Base-by-base conservation (phyloP, 1,140 invertebrate genomes). In the Hormaphis cornu region DNA sequence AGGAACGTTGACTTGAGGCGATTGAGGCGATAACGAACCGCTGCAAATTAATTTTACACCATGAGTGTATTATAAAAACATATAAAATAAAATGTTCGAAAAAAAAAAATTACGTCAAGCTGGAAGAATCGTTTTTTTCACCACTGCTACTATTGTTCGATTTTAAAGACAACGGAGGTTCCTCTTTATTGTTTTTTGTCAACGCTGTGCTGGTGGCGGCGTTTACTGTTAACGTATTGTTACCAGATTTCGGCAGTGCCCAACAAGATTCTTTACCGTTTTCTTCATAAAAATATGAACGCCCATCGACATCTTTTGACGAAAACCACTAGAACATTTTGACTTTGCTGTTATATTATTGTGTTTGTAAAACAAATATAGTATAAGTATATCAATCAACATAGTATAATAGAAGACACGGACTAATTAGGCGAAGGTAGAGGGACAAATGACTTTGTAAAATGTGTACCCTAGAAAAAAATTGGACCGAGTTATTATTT, bases 261-360 rank as follows among this genome's bases (percentile, higher is more conserved):
- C 84, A 86, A 14, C 81, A 81, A 8, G 83, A 84, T 71, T 83
- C 82, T 72, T 80, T 80, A 63, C 82, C 82, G 71, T 84, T 82
- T 75, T 85, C 82, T 75, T 84, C 82, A 74, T 83, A 85, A 73
- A 81, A 85, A 76, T 85, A 86, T 30, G 84, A 79, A 59, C 82
- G 79, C n/a, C 83, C 83, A 74, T 82, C 80, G 5, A 78, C 75
- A 76, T 85, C 83, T 44, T 76, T 79, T n/a, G 83, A 83, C 10
- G 82, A 80, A 74, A 82, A 82, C 84, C 84, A 86, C 83, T 85
- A 76, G 30, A 78, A 78, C 71, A n/a, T n/a, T n/a, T n/a, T n/a
- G n/a, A n/a, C n/a, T n/a, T n/a, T n/a, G n/a, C 74, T 71, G 74
- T 70, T 72, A 71, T 73, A 72, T 73, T 74, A 74, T 28, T 53